Evolutionary conservation across 92 coral and sea anemone species (phyloP), one percentile per base, ranked within the genome.

Genomic region (Epizoanthus ramosus): DNA sequence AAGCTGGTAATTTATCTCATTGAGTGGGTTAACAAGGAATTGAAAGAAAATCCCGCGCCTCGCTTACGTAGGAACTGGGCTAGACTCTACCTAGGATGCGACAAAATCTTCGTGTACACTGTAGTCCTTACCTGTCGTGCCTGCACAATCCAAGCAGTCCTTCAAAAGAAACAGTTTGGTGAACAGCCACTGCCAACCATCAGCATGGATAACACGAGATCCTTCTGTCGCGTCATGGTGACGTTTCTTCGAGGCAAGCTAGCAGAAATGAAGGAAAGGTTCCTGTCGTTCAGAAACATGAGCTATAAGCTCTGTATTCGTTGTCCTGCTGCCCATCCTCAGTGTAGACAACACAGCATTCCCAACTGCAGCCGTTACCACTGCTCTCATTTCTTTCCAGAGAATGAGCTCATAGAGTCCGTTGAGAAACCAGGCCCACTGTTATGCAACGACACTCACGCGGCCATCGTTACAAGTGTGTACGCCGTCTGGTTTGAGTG

Each of bases 401-500:
- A 64, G 8, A 19, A 12, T 15, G 18, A 8, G 3, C 69, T 64
- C 6, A 0, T 2, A 21, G 41, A 25, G 17, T 25, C 18, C 9
- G 69, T 6, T 1, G 3, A 14, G 33, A 13, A 25, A 6, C 3
- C 5, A 5, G 4, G 6, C 17, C 4, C n/a, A 10, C 39, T 64
- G 69, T 1, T 13, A 24, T 64, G 69, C 69, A 1, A 10, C 37
- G 6, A 6, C 2, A 25, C 69, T 7, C 9, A 64, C 1, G 21
- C 2, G 13, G 17, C 12, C 12, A 19, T 64, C 18, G 3, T 0
- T 2, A 64, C 16, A 37, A 64, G 69, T 25, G 8, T 23, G 37
- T 64, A 64, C 33, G 69, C 69, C 18, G 69, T 25, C 41, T 64
- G 69, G 69, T 64, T 64, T 64, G 5, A 37, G 43, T 37, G 43